phyloP scores from a whole-genome alignment of 2,888 invertebrate genomes.

The Harmothoe impar region DNA sequence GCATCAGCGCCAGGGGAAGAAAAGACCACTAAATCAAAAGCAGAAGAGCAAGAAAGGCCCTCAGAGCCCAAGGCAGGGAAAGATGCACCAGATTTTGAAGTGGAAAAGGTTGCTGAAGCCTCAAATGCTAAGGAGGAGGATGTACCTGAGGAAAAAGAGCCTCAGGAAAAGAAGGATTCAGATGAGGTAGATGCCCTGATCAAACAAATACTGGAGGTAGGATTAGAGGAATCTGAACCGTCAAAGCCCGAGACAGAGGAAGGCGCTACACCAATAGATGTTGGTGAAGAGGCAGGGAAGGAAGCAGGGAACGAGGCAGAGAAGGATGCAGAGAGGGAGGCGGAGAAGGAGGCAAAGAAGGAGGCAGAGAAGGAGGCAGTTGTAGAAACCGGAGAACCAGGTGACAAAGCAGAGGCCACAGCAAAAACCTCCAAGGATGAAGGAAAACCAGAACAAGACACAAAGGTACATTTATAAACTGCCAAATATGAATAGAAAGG shows the following conservation, averaged over 20 bases:
- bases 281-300: background rate
- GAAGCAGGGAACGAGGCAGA: background rate
- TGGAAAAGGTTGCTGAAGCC: background rate
- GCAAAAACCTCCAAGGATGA: background rate
- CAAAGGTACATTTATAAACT: too few species aligned
- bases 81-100: background rate
- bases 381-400: background rate
- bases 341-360: background rate
- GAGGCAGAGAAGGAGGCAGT: background rate
- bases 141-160: background rate
- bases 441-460: background rate
- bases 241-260: background rate
- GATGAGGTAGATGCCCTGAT: background rate
- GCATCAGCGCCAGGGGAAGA: background rate
- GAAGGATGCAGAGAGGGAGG: background rate
- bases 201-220: background rate
- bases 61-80: too few species aligned
- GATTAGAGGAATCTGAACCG: background rate
- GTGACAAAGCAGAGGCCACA: background rate
- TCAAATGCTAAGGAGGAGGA: background rate
- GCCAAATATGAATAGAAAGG: too few species aligned
- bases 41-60: too few species aligned
- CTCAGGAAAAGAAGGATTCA: background rate
- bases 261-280: background rate
- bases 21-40: background rate